phyloP scores from a whole-genome alignment of 2,888 invertebrate species.

The Spatulosminthurus flaviceps region DNA sequence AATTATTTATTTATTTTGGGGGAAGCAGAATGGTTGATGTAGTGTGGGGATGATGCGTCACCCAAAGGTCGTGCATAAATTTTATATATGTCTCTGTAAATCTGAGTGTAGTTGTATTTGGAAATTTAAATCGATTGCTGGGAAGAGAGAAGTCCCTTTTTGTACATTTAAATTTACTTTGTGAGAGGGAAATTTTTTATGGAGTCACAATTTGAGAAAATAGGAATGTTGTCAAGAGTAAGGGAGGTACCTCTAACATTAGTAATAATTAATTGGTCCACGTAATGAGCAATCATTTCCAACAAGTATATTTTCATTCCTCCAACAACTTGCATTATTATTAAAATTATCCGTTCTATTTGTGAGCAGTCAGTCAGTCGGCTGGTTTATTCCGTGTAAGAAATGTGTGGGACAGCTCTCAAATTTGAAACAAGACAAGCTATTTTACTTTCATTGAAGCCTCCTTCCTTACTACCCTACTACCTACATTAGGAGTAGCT shows the following conservation, averaged over 20 bases:
- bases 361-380: neutral
- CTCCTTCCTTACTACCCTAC: neutral
- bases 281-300: conserved; percentile 1
- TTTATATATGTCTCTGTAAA: no score
- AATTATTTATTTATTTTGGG: no score
- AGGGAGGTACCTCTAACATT: neutral
- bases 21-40: no score
- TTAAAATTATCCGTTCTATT: neutral
- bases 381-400: neutral
- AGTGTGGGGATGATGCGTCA: no score
- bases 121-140: neutral
- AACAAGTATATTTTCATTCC: neutral
- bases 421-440: conserved; percentile 27
- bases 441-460: conserved; percentile 33
- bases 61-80: no score
- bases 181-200: no score
- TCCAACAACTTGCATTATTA: neutral
- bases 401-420: conserved; percentile 6
- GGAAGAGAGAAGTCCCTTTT: no score
- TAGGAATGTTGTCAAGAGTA: no score
- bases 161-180: no score
- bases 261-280: conserved; percentile 1
- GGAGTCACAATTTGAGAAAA: no score
- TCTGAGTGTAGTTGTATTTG: neutral
- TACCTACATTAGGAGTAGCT: conserved; percentile 32